These are phyloP conservation scores for Sarcophaga rosellei DNA, from an alignment of 2,888 invertebrate genomes.

Conservation along the genomic window DNA sequence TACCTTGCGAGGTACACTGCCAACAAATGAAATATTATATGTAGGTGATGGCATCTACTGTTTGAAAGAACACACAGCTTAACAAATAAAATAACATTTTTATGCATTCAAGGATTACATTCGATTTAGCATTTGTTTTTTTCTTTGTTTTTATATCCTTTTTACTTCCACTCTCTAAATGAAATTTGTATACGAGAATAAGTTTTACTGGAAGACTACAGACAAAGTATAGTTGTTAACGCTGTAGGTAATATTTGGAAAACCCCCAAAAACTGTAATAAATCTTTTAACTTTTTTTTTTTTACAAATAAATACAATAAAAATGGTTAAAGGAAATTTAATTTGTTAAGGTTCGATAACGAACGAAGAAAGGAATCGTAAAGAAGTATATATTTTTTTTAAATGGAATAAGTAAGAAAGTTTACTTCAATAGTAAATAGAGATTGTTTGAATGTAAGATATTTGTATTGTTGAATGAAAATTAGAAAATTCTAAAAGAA, in stretches of 20 bases:
- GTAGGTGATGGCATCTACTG: not conserved
- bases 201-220: too few relatives aligned
- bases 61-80: not conserved
- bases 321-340: not conserved
- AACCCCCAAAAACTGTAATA: conserved; percentile 21
- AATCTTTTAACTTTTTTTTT: not conserved
- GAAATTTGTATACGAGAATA: not conserved
- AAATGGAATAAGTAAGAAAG: too few relatives aligned
- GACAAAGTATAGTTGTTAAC: conserved; percentile 15
- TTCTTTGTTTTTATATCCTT: not conserved
- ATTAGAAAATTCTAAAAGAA: too few relatives aligned
- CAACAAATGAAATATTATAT: not conserved
- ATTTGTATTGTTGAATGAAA: too few relatives aligned
- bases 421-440: too few relatives aligned
- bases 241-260: conserved; percentile 10
- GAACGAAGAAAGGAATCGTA: too few relatives aligned
- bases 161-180: not conserved
- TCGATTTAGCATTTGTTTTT: conserved; percentile 8
- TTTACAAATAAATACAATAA: not conserved
- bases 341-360: conserved; percentile 21
- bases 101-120: conserved; percentile 21
- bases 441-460: too few relatives aligned
- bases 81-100: not conserved
- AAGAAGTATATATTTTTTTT: too few relatives aligned
- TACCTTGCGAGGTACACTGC: not conserved